These are phyloP conservation scores for Trissolcus basalis DNA, from an alignment of 1,140 invertebrate genomes.

Conservation along the genomic window DNA sequence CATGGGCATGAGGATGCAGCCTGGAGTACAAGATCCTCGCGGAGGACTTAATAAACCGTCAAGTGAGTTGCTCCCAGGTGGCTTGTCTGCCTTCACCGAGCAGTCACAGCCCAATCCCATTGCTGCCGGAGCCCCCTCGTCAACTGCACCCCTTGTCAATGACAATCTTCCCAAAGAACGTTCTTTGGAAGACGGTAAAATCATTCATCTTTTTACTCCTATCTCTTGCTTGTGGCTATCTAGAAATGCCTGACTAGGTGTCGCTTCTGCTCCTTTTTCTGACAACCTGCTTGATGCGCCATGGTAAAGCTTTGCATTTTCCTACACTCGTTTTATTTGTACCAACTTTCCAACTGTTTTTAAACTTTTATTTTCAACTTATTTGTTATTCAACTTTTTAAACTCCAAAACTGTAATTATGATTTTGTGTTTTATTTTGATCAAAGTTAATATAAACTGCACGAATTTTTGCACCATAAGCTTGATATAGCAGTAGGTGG, in stretches of 20 bases:
- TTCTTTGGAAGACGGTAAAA: slow-evolving; percentile 80
- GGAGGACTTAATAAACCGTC: slow-evolving; percentile 80
- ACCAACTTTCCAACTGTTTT: background rate
- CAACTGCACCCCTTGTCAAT: slow-evolving; percentile 63
- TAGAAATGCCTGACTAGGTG: slow-evolving; percentile 41
- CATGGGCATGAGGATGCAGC: slow-evolving; percentile 76
- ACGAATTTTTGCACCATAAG: background rate
- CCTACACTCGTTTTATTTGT: background rate
- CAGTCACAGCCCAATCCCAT: slow-evolving; percentile 57
- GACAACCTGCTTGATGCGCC: background rate
- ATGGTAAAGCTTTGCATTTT: slow-evolving; percentile 16
- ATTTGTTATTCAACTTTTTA: background rate
- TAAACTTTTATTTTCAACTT: background rate
- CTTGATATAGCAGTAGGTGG: background rate
- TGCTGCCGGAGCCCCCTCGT: slow-evolving; percentile 61
- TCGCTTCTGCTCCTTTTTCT: slow-evolving; percentile 14
- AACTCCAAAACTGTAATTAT: too few species aligned
- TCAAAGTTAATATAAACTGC: background rate
- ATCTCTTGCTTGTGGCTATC: slow-evolving; percentile 63
- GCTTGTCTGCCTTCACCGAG: slow-evolving; percentile 69
- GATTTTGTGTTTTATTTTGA: too few species aligned
- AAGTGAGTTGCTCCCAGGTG: slow-evolving; percentile 83
- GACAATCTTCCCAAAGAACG: slow-evolving; percentile 79
- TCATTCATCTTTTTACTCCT: slow-evolving; percentile 71
- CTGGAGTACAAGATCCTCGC: slow-evolving; percentile 70